Evolutionary conservation across 2,797 vertebrate species (phyloP).

Genomic region (Ciconia nigra): DNA sequence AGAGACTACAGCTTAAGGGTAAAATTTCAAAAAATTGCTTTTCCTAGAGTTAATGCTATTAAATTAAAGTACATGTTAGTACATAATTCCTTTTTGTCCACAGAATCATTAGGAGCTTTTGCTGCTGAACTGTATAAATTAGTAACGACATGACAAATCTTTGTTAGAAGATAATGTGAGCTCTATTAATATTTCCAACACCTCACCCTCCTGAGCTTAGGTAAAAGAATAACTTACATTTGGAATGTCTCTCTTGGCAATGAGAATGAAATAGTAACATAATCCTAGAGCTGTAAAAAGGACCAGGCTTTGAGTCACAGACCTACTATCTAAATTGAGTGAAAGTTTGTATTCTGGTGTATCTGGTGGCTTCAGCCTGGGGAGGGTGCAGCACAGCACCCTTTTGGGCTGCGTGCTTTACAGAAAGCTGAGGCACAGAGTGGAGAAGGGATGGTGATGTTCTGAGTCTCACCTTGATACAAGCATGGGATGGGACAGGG

Average conservation of each 20-base stretch:
- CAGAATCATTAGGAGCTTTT: conserved; percentile 48
- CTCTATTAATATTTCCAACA: conserved; percentile 58
- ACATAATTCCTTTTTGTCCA: conserved; percentile 48
- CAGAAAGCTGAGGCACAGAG: neutral
- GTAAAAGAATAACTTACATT: neutral
- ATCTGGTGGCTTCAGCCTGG: neutral
- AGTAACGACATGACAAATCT: conserved; percentile 39
- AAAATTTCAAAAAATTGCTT: conserved; percentile 10
- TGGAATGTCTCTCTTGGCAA: conserved; percentile 23
- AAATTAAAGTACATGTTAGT: conserved; percentile 38
- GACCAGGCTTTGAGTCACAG: neutral
- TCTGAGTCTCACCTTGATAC: neutral
- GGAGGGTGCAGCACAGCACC: neutral
- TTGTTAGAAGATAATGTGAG: conserved; percentile 52
- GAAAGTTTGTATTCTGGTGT: neutral
- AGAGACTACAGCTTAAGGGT: conserved; percentile 44
- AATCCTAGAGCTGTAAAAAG: neutral
- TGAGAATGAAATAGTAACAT: conserved; percentile 1
- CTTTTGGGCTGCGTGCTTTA: neutral
- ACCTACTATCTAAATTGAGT: neutral
- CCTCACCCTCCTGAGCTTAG: neutral
- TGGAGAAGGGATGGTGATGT: neutral
- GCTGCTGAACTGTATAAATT: conserved; percentile 55
- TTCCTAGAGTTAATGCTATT: conserved; percentile 22
- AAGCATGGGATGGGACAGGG: neutral